phyloP scores from a whole-genome alignment of 2,113 vertebrate genomes.

The Phaethon lepturus region DNA sequence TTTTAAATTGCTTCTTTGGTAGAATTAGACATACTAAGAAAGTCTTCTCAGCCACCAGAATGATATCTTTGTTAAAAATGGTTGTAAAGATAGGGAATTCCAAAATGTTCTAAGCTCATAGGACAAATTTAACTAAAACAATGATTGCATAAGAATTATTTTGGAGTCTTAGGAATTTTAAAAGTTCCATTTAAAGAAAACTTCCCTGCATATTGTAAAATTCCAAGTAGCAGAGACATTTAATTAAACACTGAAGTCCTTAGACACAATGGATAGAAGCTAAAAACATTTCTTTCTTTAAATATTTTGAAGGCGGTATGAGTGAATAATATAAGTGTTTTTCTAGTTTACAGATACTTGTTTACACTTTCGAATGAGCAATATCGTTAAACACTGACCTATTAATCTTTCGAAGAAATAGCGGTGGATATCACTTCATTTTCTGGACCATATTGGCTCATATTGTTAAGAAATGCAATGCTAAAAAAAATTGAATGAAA shows the following conservation, averaged over 20 bases:
- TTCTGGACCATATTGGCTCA: not conserved
- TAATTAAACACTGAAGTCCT: not conserved
- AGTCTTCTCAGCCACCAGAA: not conserved
- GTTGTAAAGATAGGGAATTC: not conserved
- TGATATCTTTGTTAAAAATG: not conserved
- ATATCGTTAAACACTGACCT: not conserved
- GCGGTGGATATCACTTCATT: fast-evolving
- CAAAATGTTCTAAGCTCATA: not conserved
- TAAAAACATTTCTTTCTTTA: not conserved
- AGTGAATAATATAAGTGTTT: not conserved
- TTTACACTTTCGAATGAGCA: not conserved
- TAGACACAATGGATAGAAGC: not conserved
- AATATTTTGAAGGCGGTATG: not conserved
- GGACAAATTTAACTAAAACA: not conserved
- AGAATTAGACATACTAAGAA: not conserved
- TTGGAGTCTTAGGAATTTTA: not conserved
- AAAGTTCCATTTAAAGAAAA: not conserved
- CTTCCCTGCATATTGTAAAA: not conserved
- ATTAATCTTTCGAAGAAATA: not conserved
- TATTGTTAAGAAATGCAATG: not conserved
- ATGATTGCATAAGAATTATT: not conserved
- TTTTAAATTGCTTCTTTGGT: not conserved
- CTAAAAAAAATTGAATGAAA: not conserved
- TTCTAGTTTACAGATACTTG: not conserved
- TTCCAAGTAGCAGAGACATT: not conserved